Evolutionary conservation across 2,113 vertebrate genomes (phyloP).

Genomic region (Pungitius pungitius): DNA sequence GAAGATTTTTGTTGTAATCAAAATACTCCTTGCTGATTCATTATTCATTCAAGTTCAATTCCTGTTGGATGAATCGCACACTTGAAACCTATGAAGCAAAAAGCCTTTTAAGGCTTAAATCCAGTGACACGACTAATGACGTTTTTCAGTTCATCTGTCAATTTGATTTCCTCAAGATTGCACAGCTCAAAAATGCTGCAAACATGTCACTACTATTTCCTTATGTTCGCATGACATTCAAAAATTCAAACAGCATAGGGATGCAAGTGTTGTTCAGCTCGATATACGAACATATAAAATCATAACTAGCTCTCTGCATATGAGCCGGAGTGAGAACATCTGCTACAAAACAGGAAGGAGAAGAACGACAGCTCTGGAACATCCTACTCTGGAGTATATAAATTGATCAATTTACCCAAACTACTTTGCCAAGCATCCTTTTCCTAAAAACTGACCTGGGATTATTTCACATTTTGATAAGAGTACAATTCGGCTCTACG

Average conservation of each 20-base stretch:
- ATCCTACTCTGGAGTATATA: too few species aligned
- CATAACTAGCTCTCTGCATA: slow-evolving; percentile 16
- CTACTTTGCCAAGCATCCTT: neutral
- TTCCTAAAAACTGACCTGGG: neutral
- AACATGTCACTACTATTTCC: neutral
- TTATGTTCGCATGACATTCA: neutral
- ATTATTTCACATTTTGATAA: neutral
- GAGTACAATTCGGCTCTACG: neutral
- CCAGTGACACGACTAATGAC: neutral
- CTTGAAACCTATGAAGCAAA: neutral
- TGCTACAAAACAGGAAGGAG: slow-evolving; percentile 37
- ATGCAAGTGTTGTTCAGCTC: neutral
- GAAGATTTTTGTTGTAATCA: neutral
- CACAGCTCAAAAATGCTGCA: neutral
- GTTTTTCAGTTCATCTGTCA: neutral
- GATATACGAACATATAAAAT: neutral
- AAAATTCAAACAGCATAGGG: slow-evolving; percentile 5
- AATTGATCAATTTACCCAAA: neutral
- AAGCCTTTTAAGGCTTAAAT: neutral
- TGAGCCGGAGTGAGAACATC: slow-evolving; percentile 46
- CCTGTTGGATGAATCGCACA: neutral
- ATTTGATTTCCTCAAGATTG: neutral
- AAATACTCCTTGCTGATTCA: slow-evolving; percentile 1
- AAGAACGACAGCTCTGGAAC: slow-evolving; percentile 30
- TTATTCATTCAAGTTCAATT: slow-evolving; percentile 2